phyloP scores from a whole-genome alignment of 2,113 vertebrate genomes.

The Bostrychus sinensis region DNA sequence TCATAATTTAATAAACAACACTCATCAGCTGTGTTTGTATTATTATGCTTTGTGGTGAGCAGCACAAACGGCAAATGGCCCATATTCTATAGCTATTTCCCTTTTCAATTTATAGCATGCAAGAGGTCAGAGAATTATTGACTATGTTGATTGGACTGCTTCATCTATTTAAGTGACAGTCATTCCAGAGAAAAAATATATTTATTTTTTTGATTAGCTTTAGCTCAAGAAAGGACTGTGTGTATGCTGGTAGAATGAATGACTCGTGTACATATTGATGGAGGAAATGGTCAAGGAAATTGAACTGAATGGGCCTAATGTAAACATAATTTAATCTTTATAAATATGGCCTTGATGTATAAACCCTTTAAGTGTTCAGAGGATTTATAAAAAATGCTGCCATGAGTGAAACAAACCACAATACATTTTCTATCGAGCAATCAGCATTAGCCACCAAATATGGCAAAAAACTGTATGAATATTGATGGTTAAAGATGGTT shows the following conservation, averaged over 20 bases:
- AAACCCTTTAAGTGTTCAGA: conserved; percentile 6
- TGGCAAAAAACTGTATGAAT: too few relatives aligned
- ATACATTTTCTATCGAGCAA: not conserved
- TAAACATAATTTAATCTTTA: conserved; percentile 31
- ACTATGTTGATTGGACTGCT: conserved; percentile 42
- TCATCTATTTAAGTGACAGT: conserved; percentile 33
- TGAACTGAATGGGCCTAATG: conserved; percentile 37
- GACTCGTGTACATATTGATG: conserved; percentile 45
- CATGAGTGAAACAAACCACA: not conserved
- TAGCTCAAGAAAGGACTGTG: conserved; percentile 26
- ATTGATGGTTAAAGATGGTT: too few relatives aligned
- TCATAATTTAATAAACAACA: conserved; percentile 21
- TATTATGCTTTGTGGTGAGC: not conserved
- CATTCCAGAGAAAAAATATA: conserved; percentile 37
- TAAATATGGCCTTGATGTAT: conserved; percentile 47
- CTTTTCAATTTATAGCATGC: conserved; percentile 34
- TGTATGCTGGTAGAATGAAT: conserved; percentile 37
- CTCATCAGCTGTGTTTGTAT: conserved; percentile 14
- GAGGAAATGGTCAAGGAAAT: conserved; percentile 30
- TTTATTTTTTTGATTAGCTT: conserved; percentile 59
- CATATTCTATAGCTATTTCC: conserved; percentile 37
- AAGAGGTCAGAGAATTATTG: conserved; percentile 38
- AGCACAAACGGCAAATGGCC: not conserved
- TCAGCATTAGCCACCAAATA: too few relatives aligned
- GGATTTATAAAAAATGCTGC: not conserved